Conservation (phyloP, 1,140 invertebrate genomes). For the Cydia amplana region DNA sequence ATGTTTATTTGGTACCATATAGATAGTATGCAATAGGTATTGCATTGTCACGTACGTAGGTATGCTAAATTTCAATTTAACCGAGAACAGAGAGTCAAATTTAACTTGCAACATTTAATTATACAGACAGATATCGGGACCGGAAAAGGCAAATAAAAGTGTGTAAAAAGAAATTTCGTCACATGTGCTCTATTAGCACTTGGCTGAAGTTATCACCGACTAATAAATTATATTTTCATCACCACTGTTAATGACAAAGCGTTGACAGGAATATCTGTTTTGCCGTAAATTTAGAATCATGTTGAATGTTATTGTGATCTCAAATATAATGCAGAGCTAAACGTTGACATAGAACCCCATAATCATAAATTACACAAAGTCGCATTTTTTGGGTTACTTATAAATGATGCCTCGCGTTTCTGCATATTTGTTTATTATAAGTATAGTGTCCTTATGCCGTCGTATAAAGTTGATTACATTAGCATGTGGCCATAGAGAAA, state of each 20-base stretch:
- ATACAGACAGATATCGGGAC: too few relatives aligned
- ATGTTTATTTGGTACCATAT: too few relatives aligned
- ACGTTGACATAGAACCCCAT: not conserved
- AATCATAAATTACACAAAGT: not conserved
- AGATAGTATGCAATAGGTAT: too few relatives aligned
- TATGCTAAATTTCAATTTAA: too few relatives aligned
- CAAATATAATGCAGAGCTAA: not conserved
- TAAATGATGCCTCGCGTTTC: not conserved
- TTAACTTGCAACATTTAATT: too few relatives aligned
- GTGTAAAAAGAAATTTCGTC: not conserved
- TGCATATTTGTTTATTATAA: not conserved
- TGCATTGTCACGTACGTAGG: too few relatives aligned
- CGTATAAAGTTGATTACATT: constrained; percentile 1
- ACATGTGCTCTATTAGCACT: not conserved
- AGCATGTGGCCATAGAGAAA: too few relatives aligned
- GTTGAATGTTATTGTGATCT: not conserved
- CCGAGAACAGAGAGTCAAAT: too few relatives aligned
- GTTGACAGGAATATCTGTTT: constrained; percentile 3
- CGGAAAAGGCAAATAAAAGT: not conserved
- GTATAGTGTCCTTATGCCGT: not conserved
- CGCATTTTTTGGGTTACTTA: not conserved
- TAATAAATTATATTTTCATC: not conserved
- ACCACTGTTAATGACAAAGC: not conserved
- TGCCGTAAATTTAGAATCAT: not conserved
- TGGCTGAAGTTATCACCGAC: not conserved